A percentile compares a stretch with the other conserved stretches of the same genome.
Evolutionary conservation across 35 echinoderm and acorn worm species (phyloP).

Genomic region (Anneissia japonica): DNA sequence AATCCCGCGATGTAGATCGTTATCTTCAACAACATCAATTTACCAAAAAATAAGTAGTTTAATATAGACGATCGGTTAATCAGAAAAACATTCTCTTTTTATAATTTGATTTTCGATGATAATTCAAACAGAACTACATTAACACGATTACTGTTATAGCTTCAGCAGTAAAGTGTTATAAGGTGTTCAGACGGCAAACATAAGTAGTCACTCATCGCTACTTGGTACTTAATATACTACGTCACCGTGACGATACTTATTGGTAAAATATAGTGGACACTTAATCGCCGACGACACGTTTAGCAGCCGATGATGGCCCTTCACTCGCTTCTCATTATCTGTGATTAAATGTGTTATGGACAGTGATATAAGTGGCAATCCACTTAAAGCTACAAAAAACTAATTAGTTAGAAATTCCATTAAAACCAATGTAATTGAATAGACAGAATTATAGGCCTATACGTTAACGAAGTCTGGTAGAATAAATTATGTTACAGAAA

Average conservation of each 20-base stretch:
- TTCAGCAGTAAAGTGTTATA: neutral
- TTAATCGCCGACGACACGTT: neutral
- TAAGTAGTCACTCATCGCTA: neutral
- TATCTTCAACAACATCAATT: neutral
- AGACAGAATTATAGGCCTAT: no score
- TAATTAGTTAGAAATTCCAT: neutral
- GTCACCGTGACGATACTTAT: neutral
- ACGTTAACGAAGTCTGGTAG: no score
- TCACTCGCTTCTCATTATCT: neutral
- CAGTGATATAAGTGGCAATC: neutral
- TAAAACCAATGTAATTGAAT: neutral
- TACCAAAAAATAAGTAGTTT: neutral
- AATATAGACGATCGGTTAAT: neutral
- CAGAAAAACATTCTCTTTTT: neutral
- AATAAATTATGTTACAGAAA: no score
- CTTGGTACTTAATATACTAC: neutral
- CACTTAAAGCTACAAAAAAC: neutral
- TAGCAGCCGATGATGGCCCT: neutral
- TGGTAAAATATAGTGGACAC: neutral
- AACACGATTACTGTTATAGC: neutral
- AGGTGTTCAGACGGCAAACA: neutral
- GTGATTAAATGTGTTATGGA: neutral
- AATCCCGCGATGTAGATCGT: neutral
- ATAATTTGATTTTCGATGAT: neutral
- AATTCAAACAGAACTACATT: neutral